Percentiles rank a stretch among this genome's conserved stretches.
These are phyloP conservation scores for Lamellibrachia luymesi DNA, from an alignment of 1,140 invertebrate genomes.

Conservation along the genomic window DNA sequence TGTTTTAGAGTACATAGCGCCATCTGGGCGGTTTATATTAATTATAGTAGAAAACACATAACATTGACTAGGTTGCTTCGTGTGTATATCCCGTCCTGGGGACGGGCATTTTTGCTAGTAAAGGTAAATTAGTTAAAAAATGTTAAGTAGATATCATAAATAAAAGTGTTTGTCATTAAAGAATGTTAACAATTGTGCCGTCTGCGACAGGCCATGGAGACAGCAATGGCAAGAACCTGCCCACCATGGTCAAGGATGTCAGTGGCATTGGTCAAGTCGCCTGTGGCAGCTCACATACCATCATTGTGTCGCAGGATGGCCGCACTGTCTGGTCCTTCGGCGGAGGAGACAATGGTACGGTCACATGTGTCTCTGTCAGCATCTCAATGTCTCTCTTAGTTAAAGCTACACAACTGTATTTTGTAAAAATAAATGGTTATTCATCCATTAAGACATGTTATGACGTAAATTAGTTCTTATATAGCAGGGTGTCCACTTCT, in stretches of 20 bases:
- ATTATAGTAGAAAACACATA: no score
- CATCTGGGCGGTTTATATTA: no score
- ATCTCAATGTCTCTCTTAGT: not conserved
- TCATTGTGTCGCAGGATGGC: constrained; percentile 60
- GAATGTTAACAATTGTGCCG: not conserved
- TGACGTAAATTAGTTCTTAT: no score
- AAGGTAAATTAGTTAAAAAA: no score
- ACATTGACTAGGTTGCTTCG: no score
- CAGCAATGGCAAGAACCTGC: constrained; percentile 65
- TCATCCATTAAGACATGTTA: no score
- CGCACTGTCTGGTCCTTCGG: constrained; percentile 70
- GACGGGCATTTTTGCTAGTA: no score
- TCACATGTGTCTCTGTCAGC: not conserved
- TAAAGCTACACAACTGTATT: not conserved
- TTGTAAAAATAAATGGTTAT: no score
- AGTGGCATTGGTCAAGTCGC: constrained; percentile 61
- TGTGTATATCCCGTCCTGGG: no score
- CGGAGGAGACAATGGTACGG: constrained; percentile 52
- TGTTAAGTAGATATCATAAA: no score
- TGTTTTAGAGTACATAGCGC: no score
- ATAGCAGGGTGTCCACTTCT: no score
- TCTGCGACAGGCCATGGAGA: constrained; percentile 64
- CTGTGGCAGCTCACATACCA: constrained; percentile 52
- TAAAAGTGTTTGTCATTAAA: not conserved
- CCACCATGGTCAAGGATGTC: constrained; percentile 68